Percentiles rank a stretch among this genome's conserved stretches.
Conservation (phyloP, 2,888 invertebrate genomes). For the Torymus auratus region DNA sequence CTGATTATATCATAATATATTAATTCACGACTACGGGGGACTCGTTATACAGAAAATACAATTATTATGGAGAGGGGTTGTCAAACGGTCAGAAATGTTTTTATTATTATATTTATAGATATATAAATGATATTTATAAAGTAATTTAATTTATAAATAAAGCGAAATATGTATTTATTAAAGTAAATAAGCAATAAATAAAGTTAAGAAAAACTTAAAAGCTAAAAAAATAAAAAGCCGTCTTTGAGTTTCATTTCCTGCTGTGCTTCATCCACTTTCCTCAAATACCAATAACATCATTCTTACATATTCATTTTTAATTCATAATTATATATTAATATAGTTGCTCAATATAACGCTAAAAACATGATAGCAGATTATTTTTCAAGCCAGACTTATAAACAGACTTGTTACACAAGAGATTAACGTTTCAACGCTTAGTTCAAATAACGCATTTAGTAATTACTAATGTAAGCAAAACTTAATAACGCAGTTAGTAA, state of each 20-base stretch:
- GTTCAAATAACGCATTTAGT: too few relatives aligned
- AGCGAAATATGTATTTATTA: slow-evolving; percentile 77
- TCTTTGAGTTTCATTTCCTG: not conserved
- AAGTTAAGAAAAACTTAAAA: slow-evolving; percentile 66
- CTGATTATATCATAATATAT: too few relatives aligned
- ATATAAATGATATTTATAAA: slow-evolving; percentile 67
- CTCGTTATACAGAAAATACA: slow-evolving; percentile 27
- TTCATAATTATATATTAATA: too few relatives aligned
- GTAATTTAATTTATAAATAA: slow-evolving; percentile 77
- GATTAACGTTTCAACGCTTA: too few relatives aligned
- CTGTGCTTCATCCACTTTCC: not conserved
- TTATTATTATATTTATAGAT: slow-evolving; percentile 51
- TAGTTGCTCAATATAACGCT: too few relatives aligned
- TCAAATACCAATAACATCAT: too few relatives aligned
- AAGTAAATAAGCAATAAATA: slow-evolving; percentile 77
- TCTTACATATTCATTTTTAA: too few relatives aligned
- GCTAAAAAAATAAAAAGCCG: slow-evolving; percentile 37
- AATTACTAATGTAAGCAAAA: too few relatives aligned
- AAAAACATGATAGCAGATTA: too few relatives aligned
- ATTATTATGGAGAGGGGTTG: slow-evolving; percentile 4
- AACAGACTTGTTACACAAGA: too few relatives aligned
- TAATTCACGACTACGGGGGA: slow-evolving; percentile 1
- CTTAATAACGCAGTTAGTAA: too few relatives aligned
- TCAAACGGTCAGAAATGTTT: slow-evolving; percentile 47
- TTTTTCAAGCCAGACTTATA: too few relatives aligned